Conservation (phyloP, 2,888 invertebrate species). For the Athetis lepigone region DNA sequence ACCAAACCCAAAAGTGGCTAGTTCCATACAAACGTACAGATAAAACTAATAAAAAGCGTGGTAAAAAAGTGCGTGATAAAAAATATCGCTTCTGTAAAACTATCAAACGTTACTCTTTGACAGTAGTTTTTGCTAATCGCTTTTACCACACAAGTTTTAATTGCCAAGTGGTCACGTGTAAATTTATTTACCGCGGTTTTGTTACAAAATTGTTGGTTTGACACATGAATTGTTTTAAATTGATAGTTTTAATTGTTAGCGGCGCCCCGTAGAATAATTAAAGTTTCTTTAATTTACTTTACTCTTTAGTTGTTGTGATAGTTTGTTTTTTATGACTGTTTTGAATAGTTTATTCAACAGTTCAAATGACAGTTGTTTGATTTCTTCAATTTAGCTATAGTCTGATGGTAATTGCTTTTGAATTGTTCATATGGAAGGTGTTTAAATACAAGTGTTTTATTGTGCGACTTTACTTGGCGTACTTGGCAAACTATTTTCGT, state of each 20-base stretch:
- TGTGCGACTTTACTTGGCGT: too few species aligned
- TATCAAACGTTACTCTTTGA: slow-evolving; percentile 5
- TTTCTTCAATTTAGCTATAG: too few species aligned
- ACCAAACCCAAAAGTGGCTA: too few species aligned
- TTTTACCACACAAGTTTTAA: slow-evolving; percentile 81
- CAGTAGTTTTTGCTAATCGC: slow-evolving; percentile 83
- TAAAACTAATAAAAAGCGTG: neutral
- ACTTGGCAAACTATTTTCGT: too few species aligned
- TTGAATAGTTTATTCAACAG: neutral
- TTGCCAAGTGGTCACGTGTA: slow-evolving; percentile 73
- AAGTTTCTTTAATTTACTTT: slow-evolving; percentile 30
- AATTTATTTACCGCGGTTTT: slow-evolving; percentile 65
- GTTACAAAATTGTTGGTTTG: slow-evolving; percentile 46
- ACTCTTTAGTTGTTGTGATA: neutral
- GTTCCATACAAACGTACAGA: too few species aligned
- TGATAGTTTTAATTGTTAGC: slow-evolving; percentile 41
- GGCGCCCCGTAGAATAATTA: slow-evolving; percentile 14
- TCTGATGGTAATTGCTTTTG: too few species aligned
- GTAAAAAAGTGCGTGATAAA: neutral
- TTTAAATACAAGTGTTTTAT: too few species aligned
- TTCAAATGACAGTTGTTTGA: too few species aligned
- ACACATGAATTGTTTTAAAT: slow-evolving; percentile 53
- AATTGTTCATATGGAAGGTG: too few species aligned
- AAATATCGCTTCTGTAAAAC: slow-evolving; percentile 2
- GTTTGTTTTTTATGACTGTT: neutral